Base-by-base conservation (phyloP, 2,797 vertebrate genomes). In the Coccyzus lansbergi region DNA sequence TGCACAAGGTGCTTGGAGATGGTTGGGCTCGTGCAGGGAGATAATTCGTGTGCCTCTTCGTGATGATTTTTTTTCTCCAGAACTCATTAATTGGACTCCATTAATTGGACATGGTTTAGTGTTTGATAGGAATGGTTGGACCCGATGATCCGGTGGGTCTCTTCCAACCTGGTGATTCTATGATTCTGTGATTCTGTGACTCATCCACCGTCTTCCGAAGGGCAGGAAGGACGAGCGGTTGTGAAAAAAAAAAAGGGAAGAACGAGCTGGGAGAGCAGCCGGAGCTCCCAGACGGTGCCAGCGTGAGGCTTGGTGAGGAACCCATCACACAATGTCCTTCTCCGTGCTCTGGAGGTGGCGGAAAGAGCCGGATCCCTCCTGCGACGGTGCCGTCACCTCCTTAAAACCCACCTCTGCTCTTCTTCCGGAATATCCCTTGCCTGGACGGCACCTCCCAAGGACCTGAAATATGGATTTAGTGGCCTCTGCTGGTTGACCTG, bases 81-180 rank as follows among this genome's bases (percentile, higher is more conserved):
- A 83, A 42, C 11, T 36, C 15, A 0, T 16, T 2, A 5, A 11
- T 4, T 48, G 69, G n/a, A n/a, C n/a, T n/a, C n/a, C n/a, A n/a
- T n/a, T n/a, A n/a, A n/a, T n/a, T n/a, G n/a, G n/a, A n/a, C n/a
- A n/a, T n/a, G n/a, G n/a, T n/a, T n/a, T n/a, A n/a, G n/a, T n/a
- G n/a, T n/a, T n/a, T n/a, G n/a, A n/a, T n/a, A n/a, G n/a, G n/a
- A n/a, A n/a, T n/a, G n/a, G n/a, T n/a, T n/a, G n/a, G n/a, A n/a
- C n/a, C n/a, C n/a, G n/a, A n/a, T n/a, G n/a, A n/a, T n/a, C n/a
- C n/a, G n/a, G n/a, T n/a, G n/a, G n/a, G n/a, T n/a, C n/a, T n/a
- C n/a, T n/a, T n/a, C n/a, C n/a, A n/a, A n/a, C n/a, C n/a, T n/a
- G n/a, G n/a, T n/a, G n/a, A n/a, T n/a, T n/a, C n/a, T n/a, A n/a